phyloP scores from a whole-genome alignment of 2,888 invertebrate genomes.

The Orchesella flavescens region DNA sequence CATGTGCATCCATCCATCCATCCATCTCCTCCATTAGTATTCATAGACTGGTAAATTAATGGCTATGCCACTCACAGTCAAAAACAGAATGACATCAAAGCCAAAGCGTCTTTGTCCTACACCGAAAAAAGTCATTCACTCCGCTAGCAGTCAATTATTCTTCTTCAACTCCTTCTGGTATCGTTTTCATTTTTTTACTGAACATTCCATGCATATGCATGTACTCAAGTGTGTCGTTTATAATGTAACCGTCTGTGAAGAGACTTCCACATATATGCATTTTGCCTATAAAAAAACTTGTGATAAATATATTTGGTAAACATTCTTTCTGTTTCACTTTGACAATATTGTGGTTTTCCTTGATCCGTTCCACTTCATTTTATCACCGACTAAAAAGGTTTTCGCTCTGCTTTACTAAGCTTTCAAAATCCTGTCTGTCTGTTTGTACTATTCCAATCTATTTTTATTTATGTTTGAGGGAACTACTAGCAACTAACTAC shows the following conservation, averaged over 20 bases:
- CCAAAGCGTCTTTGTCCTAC: conserved; percentile 64
- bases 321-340: conserved; percentile 40
- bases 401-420: conserved; percentile 4
- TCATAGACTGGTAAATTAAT: conserved; percentile 66
- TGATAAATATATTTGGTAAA: conserved; percentile 25
- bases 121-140: conserved; percentile 66
- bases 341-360: conserved; percentile 66
- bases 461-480: conserved; percentile 43
- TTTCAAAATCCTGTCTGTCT: conserved; percentile 48
- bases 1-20: conserved; percentile 62
- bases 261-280: too few species aligned
- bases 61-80: conserved; percentile 67
- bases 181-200: conserved; percentile 61
- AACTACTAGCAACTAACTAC: conserved; percentile 13
- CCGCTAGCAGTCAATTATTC: conserved; percentile 65
- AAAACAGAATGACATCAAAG: conserved; percentile 66
- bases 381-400: conserved; percentile 42
- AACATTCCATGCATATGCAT: conserved; percentile 57
- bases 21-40: conserved; percentile 65
- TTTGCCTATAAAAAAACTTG: not conserved
- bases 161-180: conserved; percentile 67
- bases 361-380: conserved; percentile 66
- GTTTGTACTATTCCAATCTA: not conserved
- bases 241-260: not conserved
- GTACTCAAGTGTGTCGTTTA: not conserved